phyloP scores from a whole-genome alignment of 2,113 vertebrate genomes.

The Sterrhoptilus dennistouni region DNA sequence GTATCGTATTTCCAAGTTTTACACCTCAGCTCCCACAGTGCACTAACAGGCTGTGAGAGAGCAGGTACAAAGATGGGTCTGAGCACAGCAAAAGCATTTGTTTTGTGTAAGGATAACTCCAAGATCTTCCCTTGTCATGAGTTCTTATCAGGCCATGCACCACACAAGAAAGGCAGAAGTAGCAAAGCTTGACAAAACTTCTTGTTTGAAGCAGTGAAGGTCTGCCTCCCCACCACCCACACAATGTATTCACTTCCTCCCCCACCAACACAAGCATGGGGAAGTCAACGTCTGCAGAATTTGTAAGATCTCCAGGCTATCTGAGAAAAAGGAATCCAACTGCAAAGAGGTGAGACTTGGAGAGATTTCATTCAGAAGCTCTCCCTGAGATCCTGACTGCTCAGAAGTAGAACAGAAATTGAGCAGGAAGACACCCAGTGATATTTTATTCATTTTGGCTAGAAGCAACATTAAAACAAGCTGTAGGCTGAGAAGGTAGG shows the following conservation, averaged over 20 bases:
- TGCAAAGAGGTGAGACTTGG: not conserved
- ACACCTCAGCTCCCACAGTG: not conserved
- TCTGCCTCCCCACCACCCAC: not conserved
- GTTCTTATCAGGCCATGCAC: accelerated
- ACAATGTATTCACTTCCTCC: not conserved
- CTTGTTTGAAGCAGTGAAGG: not conserved
- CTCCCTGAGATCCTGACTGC: not conserved
- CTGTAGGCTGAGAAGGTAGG: not conserved
- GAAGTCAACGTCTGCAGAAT: not conserved
- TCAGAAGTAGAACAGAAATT: not conserved
- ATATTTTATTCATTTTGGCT: slow-evolving; percentile 54
- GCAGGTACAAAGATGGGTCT: not conserved
- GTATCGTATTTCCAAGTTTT: not conserved
- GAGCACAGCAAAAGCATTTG: not conserved
- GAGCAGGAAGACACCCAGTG: slow-evolving; percentile 17
- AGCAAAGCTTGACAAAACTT: not conserved
- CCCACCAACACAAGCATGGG: not conserved
- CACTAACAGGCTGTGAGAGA: not conserved
- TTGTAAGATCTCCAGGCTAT: not conserved
- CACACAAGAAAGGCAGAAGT: not conserved
- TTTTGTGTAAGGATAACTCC: not conserved
- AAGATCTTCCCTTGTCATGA: not conserved
- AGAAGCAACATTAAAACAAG: slow-evolving; percentile 24
- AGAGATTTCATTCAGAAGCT: not conserved
- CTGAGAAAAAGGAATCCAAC: not conserved